These are phyloP conservation scores for Amphimedon queenslandica DNA, from an alignment of 37 sponge, comb jelly and placozoan species.

Conservation along the genomic window DNA sequence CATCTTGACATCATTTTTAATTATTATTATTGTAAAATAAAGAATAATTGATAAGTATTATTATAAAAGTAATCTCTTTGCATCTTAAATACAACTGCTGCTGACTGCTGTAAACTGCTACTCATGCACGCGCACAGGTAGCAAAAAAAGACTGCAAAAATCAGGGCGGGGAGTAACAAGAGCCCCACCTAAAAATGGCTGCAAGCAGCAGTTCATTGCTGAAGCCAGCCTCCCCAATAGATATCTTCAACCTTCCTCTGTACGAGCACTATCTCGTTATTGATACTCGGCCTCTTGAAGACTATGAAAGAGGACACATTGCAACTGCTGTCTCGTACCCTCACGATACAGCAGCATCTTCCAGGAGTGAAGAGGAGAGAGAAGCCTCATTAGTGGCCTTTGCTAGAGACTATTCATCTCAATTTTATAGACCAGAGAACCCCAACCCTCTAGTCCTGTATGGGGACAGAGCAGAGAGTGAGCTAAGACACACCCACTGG, in stretches of 20 bases:
- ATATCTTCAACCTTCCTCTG: slow-evolving; percentile 73
- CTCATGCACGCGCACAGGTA: too few relatives aligned
- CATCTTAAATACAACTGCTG: too few relatives aligned
- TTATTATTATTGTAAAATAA: too few relatives aligned
- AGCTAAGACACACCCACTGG: slow-evolving; percentile 37
- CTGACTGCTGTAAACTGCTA: too few relatives aligned
- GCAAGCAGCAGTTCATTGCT: not conserved
- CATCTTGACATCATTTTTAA: too few relatives aligned
- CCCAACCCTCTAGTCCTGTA: slow-evolving; percentile 65
- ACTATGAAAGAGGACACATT: slow-evolving; percentile 43
- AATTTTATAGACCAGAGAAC: slow-evolving; percentile 59
- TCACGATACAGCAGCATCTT: not conserved
- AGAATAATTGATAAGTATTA: too few relatives aligned
- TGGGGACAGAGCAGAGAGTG: slow-evolving; percentile 23
- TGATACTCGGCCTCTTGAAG: slow-evolving; percentile 29
- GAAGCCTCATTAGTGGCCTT: slow-evolving; percentile 27
- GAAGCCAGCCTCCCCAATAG: slow-evolving; percentile 4
- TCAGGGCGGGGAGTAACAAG: too few relatives aligned
- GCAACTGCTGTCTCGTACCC: slow-evolving; percentile 66
- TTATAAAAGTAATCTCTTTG: too few relatives aligned
- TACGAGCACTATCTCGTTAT: slow-evolving; percentile 74
- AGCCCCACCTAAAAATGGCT: slow-evolving; percentile 8
- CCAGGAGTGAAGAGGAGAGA: slow-evolving; percentile 23
- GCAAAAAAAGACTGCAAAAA: too few relatives aligned
- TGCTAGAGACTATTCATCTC: slow-evolving; percentile 22